Base-by-base conservation (phyloP, 2,113 vertebrate species). In the Verasper variegatus region DNA sequence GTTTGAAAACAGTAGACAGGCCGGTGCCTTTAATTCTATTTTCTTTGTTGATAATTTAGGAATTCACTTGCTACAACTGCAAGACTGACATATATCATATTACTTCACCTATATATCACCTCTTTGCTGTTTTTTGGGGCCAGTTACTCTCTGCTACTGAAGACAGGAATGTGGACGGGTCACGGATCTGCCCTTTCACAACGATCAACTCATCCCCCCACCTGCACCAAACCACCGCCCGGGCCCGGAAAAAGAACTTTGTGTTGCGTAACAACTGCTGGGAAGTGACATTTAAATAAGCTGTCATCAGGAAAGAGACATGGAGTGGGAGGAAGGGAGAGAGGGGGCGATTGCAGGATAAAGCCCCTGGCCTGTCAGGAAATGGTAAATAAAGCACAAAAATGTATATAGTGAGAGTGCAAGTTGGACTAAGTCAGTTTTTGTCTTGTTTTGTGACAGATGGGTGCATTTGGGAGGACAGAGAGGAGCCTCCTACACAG, bases 221-320 rank as follows among this genome's bases (percentile, higher is more conserved):
- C 56, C 66, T 20, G 17, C 49, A 71, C 18, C 63, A 13, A 23
- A 47, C 47, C 76, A 21, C 31, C 0, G 59, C 60, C 68, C 60
- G 3, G 15, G 78, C 51, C 21, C 27, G 62, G 78, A 65, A 60
- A 31, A 52, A 80, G 56, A 64, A 74, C 64, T 76, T 31, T 56
- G 76, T 63, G 82, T 90, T 91, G 79, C 81, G 1, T 88, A 92
- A 91, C 79, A 68, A 45, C 10, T 91, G 88, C 88, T 81, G 82
- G 70, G 69, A 86, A 83, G 82, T 81, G 89, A 89, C 90, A 89
- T 82, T 90, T 82, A 88, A 90, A 89, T 88, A 81, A 91, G 82
- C 87, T 68, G 88, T 85, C 83, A 74, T 15, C 0, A 0, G 15
- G 10, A 60, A 24, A 24, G 71, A 42, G 71, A 71, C 21, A n/a